These are phyloP conservation scores for Sorex araneus DNA, from an alignment of 2,113 vertebrate species.

Conservation along the genomic window DNA sequence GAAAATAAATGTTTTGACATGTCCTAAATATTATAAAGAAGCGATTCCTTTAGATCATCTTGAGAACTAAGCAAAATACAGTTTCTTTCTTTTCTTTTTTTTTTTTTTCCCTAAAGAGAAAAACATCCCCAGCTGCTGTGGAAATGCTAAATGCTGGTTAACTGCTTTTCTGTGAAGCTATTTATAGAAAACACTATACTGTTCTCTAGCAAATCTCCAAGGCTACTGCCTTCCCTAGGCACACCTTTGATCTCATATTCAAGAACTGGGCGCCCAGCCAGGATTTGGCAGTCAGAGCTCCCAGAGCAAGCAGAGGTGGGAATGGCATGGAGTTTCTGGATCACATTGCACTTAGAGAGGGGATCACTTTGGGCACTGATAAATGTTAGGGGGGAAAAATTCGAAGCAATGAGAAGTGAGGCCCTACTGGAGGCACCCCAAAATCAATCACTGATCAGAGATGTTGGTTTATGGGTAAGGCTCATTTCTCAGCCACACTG, in stretches of 20 bases:
- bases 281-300: background rate
- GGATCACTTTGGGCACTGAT: background rate
- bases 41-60: background rate
- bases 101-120: background rate
- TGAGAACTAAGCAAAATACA: constrained; percentile 44
- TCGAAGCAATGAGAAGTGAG: constrained; percentile 11
- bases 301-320: background rate
- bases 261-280: background rate
- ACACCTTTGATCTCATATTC: background rate
- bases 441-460: constrained; percentile 1
- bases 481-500: background rate
- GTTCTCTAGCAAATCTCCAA: background rate
- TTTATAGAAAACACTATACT: background rate
- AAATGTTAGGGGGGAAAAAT: constrained; percentile 10
- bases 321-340: background rate
- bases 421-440: background rate
- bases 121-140: background rate
- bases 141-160: constrained; percentile 49
- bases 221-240: background rate
- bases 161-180: constrained; percentile 15
- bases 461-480: background rate
- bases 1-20: constrained; percentile 29
- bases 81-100: background rate
- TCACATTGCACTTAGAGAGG: constrained; percentile 13
- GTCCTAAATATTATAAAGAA: constrained; percentile 51